A percentile compares a stretch with the other conserved stretches of the same genome.
These are phyloP conservation scores for Pyrocephalus nanus DNA, from an alignment of 2,797 vertebrate genomes.

Conservation along the genomic window DNA sequence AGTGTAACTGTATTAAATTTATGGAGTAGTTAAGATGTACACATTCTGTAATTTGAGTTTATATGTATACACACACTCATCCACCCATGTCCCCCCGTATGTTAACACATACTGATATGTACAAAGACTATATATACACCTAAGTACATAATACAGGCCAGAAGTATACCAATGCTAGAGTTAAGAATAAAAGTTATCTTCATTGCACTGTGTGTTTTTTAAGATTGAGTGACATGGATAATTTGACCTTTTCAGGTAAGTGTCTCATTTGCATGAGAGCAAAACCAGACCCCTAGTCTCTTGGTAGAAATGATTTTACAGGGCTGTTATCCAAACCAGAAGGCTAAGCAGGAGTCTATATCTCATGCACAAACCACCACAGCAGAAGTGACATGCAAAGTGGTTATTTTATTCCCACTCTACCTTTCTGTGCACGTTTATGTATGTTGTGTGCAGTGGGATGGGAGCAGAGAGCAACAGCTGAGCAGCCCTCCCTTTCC, in stretches of 20 bases:
- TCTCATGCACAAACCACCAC: neutral
- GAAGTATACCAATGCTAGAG: neutral
- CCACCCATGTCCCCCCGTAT: fast-evolving
- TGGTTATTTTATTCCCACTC: neutral
- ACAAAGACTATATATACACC: neutral
- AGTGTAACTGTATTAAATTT: neutral
- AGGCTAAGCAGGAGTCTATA: neutral
- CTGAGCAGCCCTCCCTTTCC: neutral
- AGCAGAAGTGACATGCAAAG: neutral
- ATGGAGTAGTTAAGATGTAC: neutral
- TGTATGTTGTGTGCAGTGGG: neutral
- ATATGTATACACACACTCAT: neutral
- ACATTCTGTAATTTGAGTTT: neutral
- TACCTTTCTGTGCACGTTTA: neutral
- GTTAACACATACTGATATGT: neutral
- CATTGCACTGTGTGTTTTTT: neutral
- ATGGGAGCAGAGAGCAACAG: neutral
- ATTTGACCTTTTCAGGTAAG: neutral
- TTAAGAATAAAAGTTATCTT: neutral
- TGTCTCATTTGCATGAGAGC: conserved; percentile 6
- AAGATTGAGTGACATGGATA: neutral
- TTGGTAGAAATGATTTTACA: conserved; percentile 16
- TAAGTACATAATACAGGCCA: neutral
- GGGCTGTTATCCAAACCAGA: conserved; percentile 33
- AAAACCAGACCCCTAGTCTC: conserved; percentile 40